Conservation (phyloP, 2,888 invertebrate species). For the Lapara coniferarum region DNA sequence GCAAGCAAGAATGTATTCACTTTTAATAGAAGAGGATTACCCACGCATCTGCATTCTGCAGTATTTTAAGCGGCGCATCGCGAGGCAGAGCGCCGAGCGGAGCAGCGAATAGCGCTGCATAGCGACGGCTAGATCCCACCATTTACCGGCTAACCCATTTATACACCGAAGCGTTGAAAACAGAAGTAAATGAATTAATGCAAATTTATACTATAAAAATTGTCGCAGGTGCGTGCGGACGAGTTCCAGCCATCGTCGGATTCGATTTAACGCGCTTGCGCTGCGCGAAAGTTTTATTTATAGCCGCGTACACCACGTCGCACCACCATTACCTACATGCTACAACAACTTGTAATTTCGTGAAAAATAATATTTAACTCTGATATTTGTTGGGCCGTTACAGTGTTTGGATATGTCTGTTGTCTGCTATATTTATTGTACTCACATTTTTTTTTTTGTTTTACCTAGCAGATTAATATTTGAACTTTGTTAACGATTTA, state of each 20-base stretch:
- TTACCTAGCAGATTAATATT: neutral
- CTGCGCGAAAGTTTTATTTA: conserved; percentile 78
- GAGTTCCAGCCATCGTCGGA: conserved; percentile 77
- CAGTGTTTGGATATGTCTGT: conserved; percentile 20
- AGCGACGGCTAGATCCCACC: conserved; percentile 68
- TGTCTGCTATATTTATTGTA: conserved; percentile 2
- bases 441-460: neutral
- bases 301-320: conserved; percentile 55
- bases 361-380: conserved; percentile 34
- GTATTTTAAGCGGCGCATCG: conserved; percentile 30
- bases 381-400: conserved; percentile 25
- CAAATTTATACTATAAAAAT: conserved; percentile 84
- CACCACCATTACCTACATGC: conserved; percentile 29
- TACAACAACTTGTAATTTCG: conserved; percentile 46
- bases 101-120: conserved; percentile 38
- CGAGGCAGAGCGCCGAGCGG: conserved; percentile 43
- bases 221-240: conserved; percentile 82
- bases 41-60: neutral
- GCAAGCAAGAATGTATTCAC: conserved; percentile 8
- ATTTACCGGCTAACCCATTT: conserved; percentile 83
- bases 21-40: conserved; percentile 6
- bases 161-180: conserved; percentile 73
- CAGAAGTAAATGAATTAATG: conserved; percentile 83
- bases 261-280: conserved; percentile 80
- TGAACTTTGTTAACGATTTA: too few relatives aligned